Evolutionary conservation across 2,888 invertebrate genomes (phyloP).

Genomic region (Cataglyphis albicans): DNA sequence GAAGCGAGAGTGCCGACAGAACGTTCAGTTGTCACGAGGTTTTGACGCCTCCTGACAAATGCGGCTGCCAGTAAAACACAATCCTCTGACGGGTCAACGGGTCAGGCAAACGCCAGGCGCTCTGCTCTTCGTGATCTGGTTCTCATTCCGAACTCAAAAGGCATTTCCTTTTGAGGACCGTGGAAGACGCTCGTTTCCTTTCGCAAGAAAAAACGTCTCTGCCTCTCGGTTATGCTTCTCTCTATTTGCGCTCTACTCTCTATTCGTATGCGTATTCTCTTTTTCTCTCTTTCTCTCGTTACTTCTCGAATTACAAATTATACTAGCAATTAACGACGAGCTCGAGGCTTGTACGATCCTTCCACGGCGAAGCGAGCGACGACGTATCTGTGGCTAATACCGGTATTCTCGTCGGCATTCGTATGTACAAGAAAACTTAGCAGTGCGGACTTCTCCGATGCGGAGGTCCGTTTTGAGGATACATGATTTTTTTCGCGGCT

Average conservation of each 20-base stretch:
- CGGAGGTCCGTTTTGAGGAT: slow-evolving; percentile 69
- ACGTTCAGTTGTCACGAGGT: slow-evolving; percentile 66
- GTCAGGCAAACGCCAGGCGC: slow-evolving; percentile 80
- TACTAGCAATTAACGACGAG: slow-evolving; percentile 79
- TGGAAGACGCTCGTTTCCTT: slow-evolving; percentile 69
- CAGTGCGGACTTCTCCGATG: slow-evolving; percentile 35
- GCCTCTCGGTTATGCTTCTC: slow-evolving; percentile 31
- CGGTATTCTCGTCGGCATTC: slow-evolving; percentile 64
- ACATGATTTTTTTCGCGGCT: slow-evolving; percentile 73
- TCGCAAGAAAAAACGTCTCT: slow-evolving; percentile 44
- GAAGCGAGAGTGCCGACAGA: slow-evolving; percentile 47
- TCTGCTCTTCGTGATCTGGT: slow-evolving; percentile 76
- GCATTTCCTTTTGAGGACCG: slow-evolving; percentile 77
- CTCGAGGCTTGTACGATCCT: slow-evolving; percentile 73
- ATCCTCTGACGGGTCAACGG: slow-evolving; percentile 70
- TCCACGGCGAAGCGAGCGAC: slow-evolving; percentile 70
- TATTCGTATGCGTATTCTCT: not conserved
- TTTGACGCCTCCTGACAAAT: slow-evolving; percentile 82
- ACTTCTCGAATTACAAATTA: slow-evolving; percentile 80
- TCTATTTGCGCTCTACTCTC: slow-evolving; percentile 16
- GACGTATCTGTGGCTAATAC: slow-evolving; percentile 68
- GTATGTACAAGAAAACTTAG: slow-evolving; percentile 70
- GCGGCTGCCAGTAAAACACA: slow-evolving; percentile 59
- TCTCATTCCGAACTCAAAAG: slow-evolving; percentile 77
- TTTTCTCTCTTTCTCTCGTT: slow-evolving; percentile 57